Evolutionary conservation across 2,113 vertebrate species (phyloP).

Genomic region (Thalassarche chlororhynchos): DNA sequence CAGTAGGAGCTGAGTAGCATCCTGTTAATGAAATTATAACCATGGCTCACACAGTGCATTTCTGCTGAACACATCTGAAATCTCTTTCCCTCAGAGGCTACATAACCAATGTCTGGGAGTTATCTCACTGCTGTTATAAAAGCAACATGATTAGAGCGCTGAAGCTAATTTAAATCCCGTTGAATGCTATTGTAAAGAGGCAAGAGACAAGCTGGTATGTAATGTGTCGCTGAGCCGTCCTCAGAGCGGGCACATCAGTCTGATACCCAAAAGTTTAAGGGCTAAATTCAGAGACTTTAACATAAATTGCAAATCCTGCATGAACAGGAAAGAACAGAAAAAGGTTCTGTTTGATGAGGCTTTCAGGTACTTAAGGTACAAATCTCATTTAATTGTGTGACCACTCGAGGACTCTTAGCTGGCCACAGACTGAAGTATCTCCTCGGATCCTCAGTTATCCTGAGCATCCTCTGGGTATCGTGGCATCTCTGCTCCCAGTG

Average conservation of each 20-base stretch:
- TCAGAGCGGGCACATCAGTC: neutral
- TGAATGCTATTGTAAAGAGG: neutral
- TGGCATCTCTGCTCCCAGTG: neutral
- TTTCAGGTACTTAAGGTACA: neutral
- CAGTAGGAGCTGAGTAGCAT: neutral
- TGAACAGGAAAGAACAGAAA: neutral
- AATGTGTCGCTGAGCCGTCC: neutral
- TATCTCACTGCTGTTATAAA: slow-evolving; percentile 7
- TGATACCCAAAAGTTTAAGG: neutral
- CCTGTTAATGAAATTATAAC: slow-evolving; percentile 55
- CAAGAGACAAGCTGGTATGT: neutral
- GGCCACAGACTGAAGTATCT: neutral
- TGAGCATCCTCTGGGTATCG: neutral
- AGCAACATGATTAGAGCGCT: slow-evolving; percentile 8
- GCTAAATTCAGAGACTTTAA: neutral
- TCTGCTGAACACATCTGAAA: slow-evolving; percentile 41
- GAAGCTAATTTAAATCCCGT: slow-evolving; percentile 40
- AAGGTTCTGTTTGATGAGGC: neutral
- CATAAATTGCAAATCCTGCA: neutral
- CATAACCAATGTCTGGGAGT: neutral
- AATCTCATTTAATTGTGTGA: neutral
- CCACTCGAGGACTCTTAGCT: neutral
- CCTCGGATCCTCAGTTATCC: neutral
- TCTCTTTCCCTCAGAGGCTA: slow-evolving; percentile 23
- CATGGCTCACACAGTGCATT: neutral